Evolutionary conservation across 2,797 vertebrate genomes (phyloP), one percentile per base, ranked within the genome.

Genomic region (Lophura swinhoii): DNA sequence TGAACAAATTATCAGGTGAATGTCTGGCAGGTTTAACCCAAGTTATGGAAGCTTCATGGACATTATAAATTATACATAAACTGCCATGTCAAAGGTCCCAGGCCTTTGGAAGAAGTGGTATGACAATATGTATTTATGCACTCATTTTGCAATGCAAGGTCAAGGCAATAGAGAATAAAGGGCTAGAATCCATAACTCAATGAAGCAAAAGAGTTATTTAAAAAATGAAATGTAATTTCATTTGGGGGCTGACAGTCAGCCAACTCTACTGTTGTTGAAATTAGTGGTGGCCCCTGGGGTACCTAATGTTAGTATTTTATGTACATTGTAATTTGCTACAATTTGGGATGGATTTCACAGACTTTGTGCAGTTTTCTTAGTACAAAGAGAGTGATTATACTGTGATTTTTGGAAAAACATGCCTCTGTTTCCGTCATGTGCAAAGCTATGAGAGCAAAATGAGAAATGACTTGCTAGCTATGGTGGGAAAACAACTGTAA

Each of bases 41-140:
- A 75, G 28, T n/a, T 39, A 83, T 41, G 2, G 14, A 88, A 84
- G 59, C 37, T 91, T 78, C 78, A 73, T 72, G 35, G 33, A 41
- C 62, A 35, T n/a, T 75, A 46, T 77, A 86, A 94, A 91, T 94
- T 72, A 75, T 56, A 91, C 26, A 62, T 49, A 88, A 95, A 94
- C 78, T 91, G 83, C 17, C 37, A 49, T 55, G 80, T 78, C 79
- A 88, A 93, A 94, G 21, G 62, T 7, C 14, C 3, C 10, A 74
- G 62, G 3, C 70, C 67, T 75, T 58, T 69, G 83, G 77, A 73
- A 88, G 29, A 90, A 88, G 58, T n/a, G 13, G 39, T 78, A 75
- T 39, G 55, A 77, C 80, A 75, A 62, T 51, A 81, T 33, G 29
- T 66, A 93, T 91, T 94, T 93, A 93, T 71, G 28, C 14, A 68